These are phyloP conservation scores for Vimba vimba DNA, from an alignment of 2,113 vertebrate genomes.

Conservation along the genomic window DNA sequence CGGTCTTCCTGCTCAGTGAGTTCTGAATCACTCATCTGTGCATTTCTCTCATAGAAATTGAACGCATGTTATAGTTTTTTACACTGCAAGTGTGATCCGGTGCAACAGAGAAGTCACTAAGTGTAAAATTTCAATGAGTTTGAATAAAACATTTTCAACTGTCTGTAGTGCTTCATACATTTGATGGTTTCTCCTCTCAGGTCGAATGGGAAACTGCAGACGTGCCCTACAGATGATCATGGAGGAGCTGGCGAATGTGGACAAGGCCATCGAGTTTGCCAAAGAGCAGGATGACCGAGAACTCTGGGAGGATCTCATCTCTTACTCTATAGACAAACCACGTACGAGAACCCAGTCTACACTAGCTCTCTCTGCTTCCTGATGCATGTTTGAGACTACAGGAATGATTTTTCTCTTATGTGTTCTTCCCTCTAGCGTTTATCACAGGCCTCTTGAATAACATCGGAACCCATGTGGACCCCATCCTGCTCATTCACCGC, in stretches of 20 bases:
- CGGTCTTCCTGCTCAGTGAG: slow-evolving; percentile 96
- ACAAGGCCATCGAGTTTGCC: slow-evolving; percentile 98
- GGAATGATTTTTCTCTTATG: background rate
- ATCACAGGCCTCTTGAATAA: slow-evolving; percentile 98
- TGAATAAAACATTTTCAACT: background rate
- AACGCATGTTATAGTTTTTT: background rate
- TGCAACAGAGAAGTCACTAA: background rate
- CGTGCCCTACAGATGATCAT: slow-evolving; percentile 98
- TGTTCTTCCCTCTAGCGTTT: slow-evolving; percentile 80
- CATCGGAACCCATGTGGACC: slow-evolving; percentile 97
- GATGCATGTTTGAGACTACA: background rate
- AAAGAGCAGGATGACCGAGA: slow-evolving; percentile 98
- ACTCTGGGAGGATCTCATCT: slow-evolving; percentile 97
- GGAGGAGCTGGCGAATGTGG: slow-evolving; percentile 92
- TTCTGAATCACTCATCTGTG: slow-evolving; percentile 51
- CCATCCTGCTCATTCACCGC: slow-evolving; percentile 93
- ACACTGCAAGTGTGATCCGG: background rate
- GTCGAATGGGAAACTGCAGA: slow-evolving; percentile 97
- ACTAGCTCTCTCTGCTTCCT: background rate
- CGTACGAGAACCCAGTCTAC: slow-evolving; percentile 75
- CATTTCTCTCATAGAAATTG: background rate
- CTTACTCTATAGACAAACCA: slow-evolving; percentile 97
- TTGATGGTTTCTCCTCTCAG: slow-evolving; percentile 65
- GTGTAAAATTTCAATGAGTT: background rate
- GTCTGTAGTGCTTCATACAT: background rate